Percentiles rank a stretch among this genome's conserved stretches.
phyloP scores from a whole-genome alignment of 2,113 vertebrate genomes.

The Myotis davidii region DNA sequence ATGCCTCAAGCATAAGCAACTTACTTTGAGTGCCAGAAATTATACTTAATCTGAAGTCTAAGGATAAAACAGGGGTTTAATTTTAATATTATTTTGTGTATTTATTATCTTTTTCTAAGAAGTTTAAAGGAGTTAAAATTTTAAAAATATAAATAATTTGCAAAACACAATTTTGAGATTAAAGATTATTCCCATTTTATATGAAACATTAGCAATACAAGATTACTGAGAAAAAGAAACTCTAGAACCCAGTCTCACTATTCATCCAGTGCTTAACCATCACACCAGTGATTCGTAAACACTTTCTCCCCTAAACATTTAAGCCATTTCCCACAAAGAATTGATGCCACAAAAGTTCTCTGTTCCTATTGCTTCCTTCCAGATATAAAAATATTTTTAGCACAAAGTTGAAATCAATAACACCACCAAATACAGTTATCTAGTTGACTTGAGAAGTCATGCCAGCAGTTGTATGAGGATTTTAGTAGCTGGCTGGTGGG shows the following conservation, averaged over 20 bases:
- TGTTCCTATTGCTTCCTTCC: constrained; percentile 47
- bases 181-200: neutral
- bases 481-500: constrained; percentile 58
- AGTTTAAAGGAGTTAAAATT: constrained; percentile 28
- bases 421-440: constrained; percentile 71
- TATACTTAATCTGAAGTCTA: constrained; percentile 3
- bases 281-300: neutral
- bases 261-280: neutral
- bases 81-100: neutral
- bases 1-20: neutral
- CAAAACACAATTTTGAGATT: constrained; percentile 35
- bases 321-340: constrained; percentile 53
- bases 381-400: constrained; percentile 74
- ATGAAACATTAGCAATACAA: neutral
- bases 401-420: constrained; percentile 78
- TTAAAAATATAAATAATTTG: constrained; percentile 18
- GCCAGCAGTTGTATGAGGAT: constrained; percentile 65
- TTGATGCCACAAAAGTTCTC: constrained; percentile 23
- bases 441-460: constrained; percentile 61
- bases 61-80: constrained; percentile 30
- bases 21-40: neutral
- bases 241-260: neutral
- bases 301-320: neutral
- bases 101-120: neutral
- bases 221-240: neutral